Conservation (phyloP, 1,140 invertebrate genomes). For the Nephila pilipes region DNA sequence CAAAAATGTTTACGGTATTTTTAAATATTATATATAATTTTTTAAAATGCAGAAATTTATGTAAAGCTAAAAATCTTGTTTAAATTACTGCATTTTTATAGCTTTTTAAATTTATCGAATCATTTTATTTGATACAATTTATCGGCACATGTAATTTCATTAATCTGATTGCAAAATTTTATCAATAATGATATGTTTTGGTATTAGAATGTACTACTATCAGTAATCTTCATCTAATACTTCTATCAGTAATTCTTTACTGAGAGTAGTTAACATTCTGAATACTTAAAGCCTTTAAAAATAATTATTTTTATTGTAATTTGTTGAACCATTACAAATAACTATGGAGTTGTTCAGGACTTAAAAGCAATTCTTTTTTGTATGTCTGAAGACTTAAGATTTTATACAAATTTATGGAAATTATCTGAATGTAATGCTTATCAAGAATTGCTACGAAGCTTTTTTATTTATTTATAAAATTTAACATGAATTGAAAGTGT, state of each 20-base stretch:
- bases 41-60: too few relatives aligned
- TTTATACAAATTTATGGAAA: constrained; percentile 9
- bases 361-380: not conserved
- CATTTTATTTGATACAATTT: too few relatives aligned
- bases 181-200: not conserved
- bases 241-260: not conserved
- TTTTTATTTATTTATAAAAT: not conserved
- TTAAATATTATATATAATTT: too few relatives aligned
- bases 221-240: too few relatives aligned
- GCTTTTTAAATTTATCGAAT: too few relatives aligned
- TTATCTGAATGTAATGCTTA: not conserved
- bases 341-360: not conserved
- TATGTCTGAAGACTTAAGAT: not conserved
- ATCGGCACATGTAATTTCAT: not conserved
- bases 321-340: not conserved
- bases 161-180: not conserved
- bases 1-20: too few relatives aligned
- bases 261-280: too few relatives aligned
- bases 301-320: not conserved
- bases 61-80: too few relatives aligned
- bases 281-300: not conserved
- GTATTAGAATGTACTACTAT: not conserved
- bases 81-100: too few relatives aligned
- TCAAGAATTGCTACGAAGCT: not conserved
- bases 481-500: not conserved